Evolutionary conservation across 2,113 vertebrate genomes (phyloP).

Genomic region (Cyanoderma ruficeps): DNA sequence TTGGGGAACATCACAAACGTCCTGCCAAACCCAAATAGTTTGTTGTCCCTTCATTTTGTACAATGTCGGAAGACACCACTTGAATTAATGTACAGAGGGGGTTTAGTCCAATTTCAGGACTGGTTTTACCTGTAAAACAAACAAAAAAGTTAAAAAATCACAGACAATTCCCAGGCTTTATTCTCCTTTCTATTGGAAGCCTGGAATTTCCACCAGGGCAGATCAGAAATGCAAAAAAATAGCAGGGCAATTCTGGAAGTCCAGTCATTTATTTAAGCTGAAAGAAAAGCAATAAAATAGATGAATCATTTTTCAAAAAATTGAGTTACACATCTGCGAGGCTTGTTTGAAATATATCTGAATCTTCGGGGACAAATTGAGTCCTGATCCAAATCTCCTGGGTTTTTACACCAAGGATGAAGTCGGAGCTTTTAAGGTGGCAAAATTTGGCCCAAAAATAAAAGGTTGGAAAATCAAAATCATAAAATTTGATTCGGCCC

Average conservation of each 20-base stretch:
- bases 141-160: not conserved
- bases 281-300: no score
- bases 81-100: not conserved
- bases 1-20: no score
- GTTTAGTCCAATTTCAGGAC: not conserved
- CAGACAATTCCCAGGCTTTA: not conserved
- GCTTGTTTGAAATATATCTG: not conserved
- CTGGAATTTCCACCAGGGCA: not conserved
- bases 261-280: no score
- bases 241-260: not conserved
- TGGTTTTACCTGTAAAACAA: not conserved
- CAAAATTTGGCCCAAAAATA: not conserved
- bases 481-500: no score
- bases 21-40: not conserved
- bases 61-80: not conserved
- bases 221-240: not conserved
- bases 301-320: not conserved
- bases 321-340: not conserved
- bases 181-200: not conserved
- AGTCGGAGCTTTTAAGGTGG: not conserved
- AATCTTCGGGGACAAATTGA: not conserved
- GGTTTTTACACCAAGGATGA: not conserved
- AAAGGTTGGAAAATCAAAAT: not conserved
- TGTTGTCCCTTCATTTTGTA: not conserved
- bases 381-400: not conserved